Conservation (phyloP, 2,888 invertebrate species). For the Drosophila barbarae region DNA sequence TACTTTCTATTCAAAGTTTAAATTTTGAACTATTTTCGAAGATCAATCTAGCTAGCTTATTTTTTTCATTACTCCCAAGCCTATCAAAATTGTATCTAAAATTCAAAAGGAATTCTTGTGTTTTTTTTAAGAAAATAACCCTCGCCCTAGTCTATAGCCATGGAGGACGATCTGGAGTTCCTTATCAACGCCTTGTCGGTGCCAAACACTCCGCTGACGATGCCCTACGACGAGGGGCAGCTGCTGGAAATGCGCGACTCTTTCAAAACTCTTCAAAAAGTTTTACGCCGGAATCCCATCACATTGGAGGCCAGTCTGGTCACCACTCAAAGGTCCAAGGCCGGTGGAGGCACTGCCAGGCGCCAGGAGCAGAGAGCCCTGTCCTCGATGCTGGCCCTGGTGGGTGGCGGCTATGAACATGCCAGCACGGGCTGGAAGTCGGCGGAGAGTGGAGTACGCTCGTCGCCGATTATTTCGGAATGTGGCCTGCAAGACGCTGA, state of each 20-base stretch:
- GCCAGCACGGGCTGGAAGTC: conserved; percentile 2
- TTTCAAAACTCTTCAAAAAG: conserved; percentile 40
- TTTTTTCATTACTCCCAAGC: not conserved
- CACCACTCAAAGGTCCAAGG: conserved; percentile 45
- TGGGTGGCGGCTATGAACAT: conserved; percentile 1
- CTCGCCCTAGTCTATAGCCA: conserved; percentile 8
- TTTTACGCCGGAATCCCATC: conserved; percentile 29
- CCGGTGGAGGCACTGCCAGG: conserved; percentile 35
- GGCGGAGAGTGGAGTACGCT: not conserved
- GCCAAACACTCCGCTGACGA: conserved; percentile 40
- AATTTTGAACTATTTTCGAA: not conserved
- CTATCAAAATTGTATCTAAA: not conserved
- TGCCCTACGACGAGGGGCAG: conserved; percentile 34
- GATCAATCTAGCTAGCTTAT: not conserved
- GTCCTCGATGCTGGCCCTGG: conserved; percentile 12
- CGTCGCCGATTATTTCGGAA: conserved; percentile 15
- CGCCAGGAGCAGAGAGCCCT: not conserved
- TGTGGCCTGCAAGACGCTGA: conserved; percentile 10
- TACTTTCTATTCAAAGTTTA: not conserved
- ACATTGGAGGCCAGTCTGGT: not conserved
- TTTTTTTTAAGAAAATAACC: not conserved
- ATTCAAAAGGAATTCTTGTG: not conserved
- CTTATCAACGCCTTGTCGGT: conserved; percentile 54
- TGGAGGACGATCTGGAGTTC: conserved; percentile 61
- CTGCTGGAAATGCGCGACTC: conserved; percentile 60